Evolutionary conservation across 2,113 vertebrate genomes (phyloP), one percentile per base, ranked within the genome.

Genomic region (Esox niger): DNA sequence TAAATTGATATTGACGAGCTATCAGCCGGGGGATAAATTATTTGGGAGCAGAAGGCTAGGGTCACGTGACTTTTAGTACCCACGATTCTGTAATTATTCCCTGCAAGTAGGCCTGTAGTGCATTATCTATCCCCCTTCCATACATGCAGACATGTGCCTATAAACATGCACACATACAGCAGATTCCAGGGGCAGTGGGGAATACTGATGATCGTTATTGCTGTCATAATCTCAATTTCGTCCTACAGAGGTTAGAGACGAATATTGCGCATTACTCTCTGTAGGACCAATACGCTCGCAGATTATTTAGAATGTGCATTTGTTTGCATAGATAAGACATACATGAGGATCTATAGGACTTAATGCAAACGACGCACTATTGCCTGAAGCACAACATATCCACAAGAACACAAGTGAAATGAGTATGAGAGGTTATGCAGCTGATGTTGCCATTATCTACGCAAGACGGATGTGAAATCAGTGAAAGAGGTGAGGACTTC

Each of bases 1-100:
- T 91, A 90, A 92, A 91, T 91, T 89, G 88, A 90, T 91, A 91
- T 92, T 91, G 90, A 92, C 87, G 83, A 90, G 81, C 89, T 88
- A 91, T 92, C 90, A 91, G 86, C 85, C 76, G 47, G 76, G 86
- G 88, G 86, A 90, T 89, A 87, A 90, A 91, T 91, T 88, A 90
- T 87, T 88, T 85, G 85, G 87, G 80, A 83, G 88, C 79, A 85
- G 83, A 77, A 87, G 75, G 86, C 83, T 63, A 38, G 64, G 81
- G 84, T 88, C 88, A 91, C 77, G 77, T 91, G 88, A 91, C 84
- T 78, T 87, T 87, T 85, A 88, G 83, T 81, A 79, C 84, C 80
- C 79, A 81, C 67, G 35, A 83, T 87, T 88, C 86, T 82, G 82
- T 89, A 90, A 90, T 91, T 89, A 88, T 88, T 89, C 85, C 88